phyloP scores from a whole-genome alignment of 35 echinoderm and acorn worm genomes.

The Chiridota heheva region DNA sequence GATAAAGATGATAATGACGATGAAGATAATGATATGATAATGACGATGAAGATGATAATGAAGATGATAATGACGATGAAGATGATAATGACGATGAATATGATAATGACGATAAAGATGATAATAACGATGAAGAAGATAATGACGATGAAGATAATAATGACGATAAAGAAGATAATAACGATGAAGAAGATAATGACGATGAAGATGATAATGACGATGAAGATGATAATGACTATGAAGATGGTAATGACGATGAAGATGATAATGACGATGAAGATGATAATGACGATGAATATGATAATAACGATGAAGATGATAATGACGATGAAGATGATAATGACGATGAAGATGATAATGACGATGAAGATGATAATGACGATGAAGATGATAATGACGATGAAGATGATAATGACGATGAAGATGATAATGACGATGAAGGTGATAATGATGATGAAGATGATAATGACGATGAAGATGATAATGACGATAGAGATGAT shows the following conservation, averaged over 20 bases:
- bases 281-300: not conserved
- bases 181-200: too few species aligned
- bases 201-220: slow-evolving; percentile 6
- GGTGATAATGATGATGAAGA: slow-evolving; percentile 1
- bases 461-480: slow-evolving; percentile 1
- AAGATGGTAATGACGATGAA: not conserved
- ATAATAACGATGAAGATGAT: not conserved
- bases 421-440: too few species aligned
- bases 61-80: too few species aligned
- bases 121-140: not conserved
- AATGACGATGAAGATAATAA: slow-evolving; percentile 6
- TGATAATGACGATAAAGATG: too few species aligned
- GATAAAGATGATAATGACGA: not conserved
- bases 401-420: not conserved
- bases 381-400: slow-evolving; percentile 1
- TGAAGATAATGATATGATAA: not conserved
- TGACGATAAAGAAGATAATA: not conserved
- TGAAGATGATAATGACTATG: not conserved
- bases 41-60: not conserved
- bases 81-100: too few species aligned
- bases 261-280: slow-evolving; percentile 1
- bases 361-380: slow-evolving; percentile 1
- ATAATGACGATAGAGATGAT: slow-evolving; percentile 1
- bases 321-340: slow-evolving; percentile 1
- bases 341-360: slow-evolving; percentile 1